phyloP scores from a whole-genome alignment of 2,888 invertebrate genomes.

The Epinotia nisella region DNA sequence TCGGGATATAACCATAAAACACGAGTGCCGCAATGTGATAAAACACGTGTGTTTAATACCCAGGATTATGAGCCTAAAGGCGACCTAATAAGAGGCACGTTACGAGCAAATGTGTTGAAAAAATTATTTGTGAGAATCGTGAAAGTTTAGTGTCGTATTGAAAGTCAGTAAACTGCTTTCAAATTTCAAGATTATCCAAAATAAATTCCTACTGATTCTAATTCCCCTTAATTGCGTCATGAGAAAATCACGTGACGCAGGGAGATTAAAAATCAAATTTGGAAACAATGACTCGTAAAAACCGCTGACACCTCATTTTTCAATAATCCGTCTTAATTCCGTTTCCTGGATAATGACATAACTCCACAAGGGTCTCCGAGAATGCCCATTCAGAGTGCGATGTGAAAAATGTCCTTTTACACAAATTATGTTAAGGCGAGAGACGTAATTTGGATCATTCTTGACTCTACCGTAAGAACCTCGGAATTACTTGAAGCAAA shows the following conservation, averaged over 20 bases:
- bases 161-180: too few relatives aligned
- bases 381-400: slow-evolving; percentile 57
- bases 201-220: background rate
- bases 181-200: background rate
- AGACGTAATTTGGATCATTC: slow-evolving; percentile 29
- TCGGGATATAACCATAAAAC: too few relatives aligned
- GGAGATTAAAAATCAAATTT: slow-evolving; percentile 37
- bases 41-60: too few relatives aligned
- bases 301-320: slow-evolving; percentile 39
- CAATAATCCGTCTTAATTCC: slow-evolving; percentile 41
- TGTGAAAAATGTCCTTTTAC: slow-evolving; percentile 55
- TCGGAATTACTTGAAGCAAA: background rate
- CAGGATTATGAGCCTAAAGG: too few relatives aligned
- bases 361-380: slow-evolving; percentile 38
- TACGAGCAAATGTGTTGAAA: too few relatives aligned
- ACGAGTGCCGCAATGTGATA: too few relatives aligned
- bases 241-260: slow-evolving; percentile 18
- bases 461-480: slow-evolving; percentile 8
- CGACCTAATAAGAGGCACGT: too few relatives aligned
- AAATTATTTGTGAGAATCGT: too few relatives aligned
- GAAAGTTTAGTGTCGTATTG: too few relatives aligned
- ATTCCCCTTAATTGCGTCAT: background rate
- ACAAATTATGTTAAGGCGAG: slow-evolving; percentile 62
- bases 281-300: slow-evolving; percentile 20
- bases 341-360: slow-evolving; percentile 22